Percentiles rank a stretch among this genome's conserved stretches.
Conservation (phyloP, 2,888 invertebrate genomes). For the Odontocerum albicorne region DNA sequence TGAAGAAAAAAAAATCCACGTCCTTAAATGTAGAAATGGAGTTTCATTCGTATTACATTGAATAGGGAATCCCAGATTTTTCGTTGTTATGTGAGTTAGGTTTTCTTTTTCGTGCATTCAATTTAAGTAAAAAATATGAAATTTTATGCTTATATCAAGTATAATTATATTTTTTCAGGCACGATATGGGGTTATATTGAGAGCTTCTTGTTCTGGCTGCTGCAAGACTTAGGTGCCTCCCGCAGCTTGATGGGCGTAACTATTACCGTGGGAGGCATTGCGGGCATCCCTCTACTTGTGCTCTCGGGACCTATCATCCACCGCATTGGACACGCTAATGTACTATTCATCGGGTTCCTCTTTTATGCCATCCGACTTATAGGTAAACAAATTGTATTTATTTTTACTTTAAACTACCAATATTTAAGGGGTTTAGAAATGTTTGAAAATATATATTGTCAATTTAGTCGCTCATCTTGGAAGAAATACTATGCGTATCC, state of each 20-base stretch:
- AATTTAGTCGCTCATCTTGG: too few species aligned
- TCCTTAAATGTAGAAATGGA: too few species aligned
- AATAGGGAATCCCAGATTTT: too few species aligned
- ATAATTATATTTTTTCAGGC: conserved; percentile 52
- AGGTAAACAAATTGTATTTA: conserved; percentile 55
- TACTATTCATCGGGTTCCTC: conserved; percentile 74
- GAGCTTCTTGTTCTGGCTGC: conserved; percentile 78
- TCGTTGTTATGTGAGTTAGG: too few species aligned
- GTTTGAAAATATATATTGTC: too few species aligned
- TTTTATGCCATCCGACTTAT: conserved; percentile 73
- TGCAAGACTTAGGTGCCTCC: conserved; percentile 75
- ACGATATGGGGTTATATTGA: conserved; percentile 84
- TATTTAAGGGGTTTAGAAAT: too few species aligned
- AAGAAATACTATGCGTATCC: too few species aligned
- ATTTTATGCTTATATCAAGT: too few species aligned
- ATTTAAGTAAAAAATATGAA: too few species aligned
- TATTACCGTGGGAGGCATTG: conserved; percentile 75
- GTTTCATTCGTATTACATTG: too few species aligned
- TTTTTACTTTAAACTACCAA: conserved; percentile 2
- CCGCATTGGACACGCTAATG: conserved; percentile 74
- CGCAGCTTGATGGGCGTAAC: conserved; percentile 79
- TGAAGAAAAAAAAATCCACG: too few species aligned
- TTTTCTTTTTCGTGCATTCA: too few species aligned
- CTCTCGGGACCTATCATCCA: conserved; percentile 76
- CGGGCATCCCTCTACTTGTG: conserved; percentile 73